Evolutionary conservation across 2,888 invertebrate species (phyloP), one percentile per base, ranked within the genome.

Genomic region (Sminthurides aquaticus): DNA sequence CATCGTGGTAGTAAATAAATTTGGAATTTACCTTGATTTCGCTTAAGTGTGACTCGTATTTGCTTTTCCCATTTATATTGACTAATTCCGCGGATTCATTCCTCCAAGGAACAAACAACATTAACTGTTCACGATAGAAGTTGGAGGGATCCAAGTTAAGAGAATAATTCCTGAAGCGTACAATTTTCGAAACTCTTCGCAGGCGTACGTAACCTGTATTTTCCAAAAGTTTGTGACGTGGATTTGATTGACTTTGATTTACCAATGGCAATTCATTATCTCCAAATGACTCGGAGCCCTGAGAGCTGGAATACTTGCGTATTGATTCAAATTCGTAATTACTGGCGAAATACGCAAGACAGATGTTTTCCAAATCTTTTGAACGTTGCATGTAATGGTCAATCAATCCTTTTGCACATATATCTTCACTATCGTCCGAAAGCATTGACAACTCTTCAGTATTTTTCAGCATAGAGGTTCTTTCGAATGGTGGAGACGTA

Each of bases 91-190:
- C 18, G 2, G 71, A 20, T 69, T 76, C 76, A 63, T 76, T 55
- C 57, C 76, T 61, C 77, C 76, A 77, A 11, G 76, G 72, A 1
- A 64, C 22, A 65, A 66, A 77, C 1, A 77, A 67, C 75, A 76
- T 74, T 0, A 76, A 29, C 5, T 71, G 63, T 54, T 76, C 74
- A 57, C 76, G 67, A 60, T 68, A 76, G 64, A 70, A 75, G 26
- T 77, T 70, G n/a, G 73, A 65, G 24, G 66, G 25, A 54, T 77
- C 75, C 48, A 49, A 55, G 26, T 68, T 56, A 54, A 63, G 49
- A 11, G 34, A 34, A 54, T 69, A 69, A 55, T 68, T 54, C 1
- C 67, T 52, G 49, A 64, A 74, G 24, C 71, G 55, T 2, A 73
- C 54, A 3, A 73, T 34, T 58, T 67, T 65, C 1, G 26, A 48